Conservation (phyloP, 1,140 invertebrate genomes). For the Sipha flava region DNA sequence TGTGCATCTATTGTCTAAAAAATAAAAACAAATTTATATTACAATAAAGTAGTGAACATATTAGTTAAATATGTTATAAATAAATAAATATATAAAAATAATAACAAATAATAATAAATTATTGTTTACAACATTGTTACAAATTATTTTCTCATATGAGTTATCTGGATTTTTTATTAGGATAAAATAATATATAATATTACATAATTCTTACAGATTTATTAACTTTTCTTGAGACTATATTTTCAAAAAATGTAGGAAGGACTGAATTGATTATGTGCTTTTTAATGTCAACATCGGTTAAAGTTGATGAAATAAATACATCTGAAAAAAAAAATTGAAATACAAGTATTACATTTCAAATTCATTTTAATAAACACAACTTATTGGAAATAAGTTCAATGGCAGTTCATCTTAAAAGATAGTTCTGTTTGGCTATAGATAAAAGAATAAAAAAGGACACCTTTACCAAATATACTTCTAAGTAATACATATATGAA, state of each 20-base stretch:
- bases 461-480: no score
- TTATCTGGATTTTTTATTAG: no score
- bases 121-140: no score
- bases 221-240: not conserved
- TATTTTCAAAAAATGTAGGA: slow-evolving; percentile 20
- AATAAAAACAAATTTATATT: not conserved
- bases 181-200: not conserved
- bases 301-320: slow-evolving; percentile 16
- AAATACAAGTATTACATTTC: not conserved
- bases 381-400: not conserved
- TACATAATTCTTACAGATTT: not conserved
- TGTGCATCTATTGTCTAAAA: slow-evolving; percentile 10
- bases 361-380: not conserved
- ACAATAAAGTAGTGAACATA: no score
- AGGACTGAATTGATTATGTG: not conserved
- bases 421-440: no score
- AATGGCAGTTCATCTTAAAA: no score
- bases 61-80: no score
- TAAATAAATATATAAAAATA: no score
- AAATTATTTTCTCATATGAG: no score
- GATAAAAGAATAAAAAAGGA: no score
- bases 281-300: slow-evolving; percentile 14
- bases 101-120: no score
- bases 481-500: no score
- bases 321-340: not conserved